Percentiles rank a stretch among this genome's conserved stretches.
phyloP scores from a whole-genome alignment of 2,113 vertebrate species.

The Alligator mississippiensis region DNA sequence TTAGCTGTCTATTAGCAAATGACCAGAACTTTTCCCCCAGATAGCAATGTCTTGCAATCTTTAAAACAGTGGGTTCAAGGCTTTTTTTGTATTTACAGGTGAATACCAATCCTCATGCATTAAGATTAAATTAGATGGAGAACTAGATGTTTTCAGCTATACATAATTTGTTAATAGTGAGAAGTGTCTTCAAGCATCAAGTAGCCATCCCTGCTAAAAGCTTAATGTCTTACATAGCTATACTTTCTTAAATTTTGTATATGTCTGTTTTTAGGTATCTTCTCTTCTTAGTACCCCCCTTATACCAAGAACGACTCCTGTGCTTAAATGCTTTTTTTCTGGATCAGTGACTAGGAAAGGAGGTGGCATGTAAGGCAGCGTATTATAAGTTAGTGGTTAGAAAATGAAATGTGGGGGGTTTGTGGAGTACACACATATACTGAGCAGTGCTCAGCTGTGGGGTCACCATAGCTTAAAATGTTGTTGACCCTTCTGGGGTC shows the following conservation, averaged over 20 bases:
- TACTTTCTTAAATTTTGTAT: background rate
- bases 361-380: background rate
- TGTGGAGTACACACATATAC: too few species aligned
- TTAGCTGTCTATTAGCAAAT: background rate
- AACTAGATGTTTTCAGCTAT: background rate
- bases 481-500: too few species aligned
- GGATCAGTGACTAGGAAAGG: background rate
- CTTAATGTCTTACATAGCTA: background rate
- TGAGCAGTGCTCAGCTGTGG: too few species aligned
- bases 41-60: background rate
- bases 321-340: background rate
- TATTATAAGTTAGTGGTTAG: too few species aligned
- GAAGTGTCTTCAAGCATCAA: background rate
- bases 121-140: background rate
- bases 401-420: too few species aligned
- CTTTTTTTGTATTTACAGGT: background rate
- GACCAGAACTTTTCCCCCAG: background rate
- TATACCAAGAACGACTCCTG: background rate
- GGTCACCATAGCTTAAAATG: too few species aligned
- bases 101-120: background rate
- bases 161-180: background rate
- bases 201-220: too few species aligned
- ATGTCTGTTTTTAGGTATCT: background rate
- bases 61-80: background rate
- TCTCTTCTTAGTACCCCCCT: background rate